A percentile compares a stretch with the other conserved stretches of the same genome.
phyloP scores from a whole-genome alignment of 2,113 vertebrate genomes.

The Rhinopithecus roxellana region DNA sequence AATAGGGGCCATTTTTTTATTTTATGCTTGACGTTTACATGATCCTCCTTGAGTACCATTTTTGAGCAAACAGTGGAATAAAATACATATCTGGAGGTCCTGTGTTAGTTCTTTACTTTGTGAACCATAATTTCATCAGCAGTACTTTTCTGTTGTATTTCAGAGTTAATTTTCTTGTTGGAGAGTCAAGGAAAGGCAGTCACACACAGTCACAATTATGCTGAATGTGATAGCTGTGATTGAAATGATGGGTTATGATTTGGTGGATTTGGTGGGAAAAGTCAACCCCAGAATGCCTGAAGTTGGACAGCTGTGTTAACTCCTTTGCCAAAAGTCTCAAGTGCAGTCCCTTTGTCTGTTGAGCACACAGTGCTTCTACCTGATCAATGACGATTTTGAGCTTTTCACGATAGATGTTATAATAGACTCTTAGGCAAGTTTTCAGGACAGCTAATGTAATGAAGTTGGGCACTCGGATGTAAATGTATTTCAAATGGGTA shows the following conservation, averaged over 20 bases:
- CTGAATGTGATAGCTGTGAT: neutral
- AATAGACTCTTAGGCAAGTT: neutral
- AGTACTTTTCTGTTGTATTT: neutral
- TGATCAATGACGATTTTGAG: neutral
- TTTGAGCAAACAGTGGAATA: neutral
- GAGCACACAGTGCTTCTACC: neutral
- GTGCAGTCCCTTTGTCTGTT: neutral
- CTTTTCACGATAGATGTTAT: neutral
- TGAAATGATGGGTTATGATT: neutral
- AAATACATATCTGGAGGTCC: neutral
- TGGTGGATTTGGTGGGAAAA: neutral
- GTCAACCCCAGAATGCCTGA: neutral
- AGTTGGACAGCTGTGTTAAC: neutral
- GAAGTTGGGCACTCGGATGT: neutral
- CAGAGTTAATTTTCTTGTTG: neutral
- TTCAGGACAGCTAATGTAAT: slow-evolving; percentile 8
- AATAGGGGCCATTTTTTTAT: neutral
- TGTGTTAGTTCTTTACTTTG: neutral
- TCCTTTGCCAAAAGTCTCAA: neutral
- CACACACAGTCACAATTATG: neutral
- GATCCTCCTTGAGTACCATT: neutral
- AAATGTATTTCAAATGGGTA: neutral
- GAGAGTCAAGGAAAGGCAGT: neutral
- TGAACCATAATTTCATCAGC: neutral
- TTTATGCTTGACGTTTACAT: neutral